A percentile compares a stretch with the other conserved stretches of the same genome.
Evolutionary conservation across 2,113 vertebrate species (phyloP).

Genomic region (Planiliza haematocheilus): DNA sequence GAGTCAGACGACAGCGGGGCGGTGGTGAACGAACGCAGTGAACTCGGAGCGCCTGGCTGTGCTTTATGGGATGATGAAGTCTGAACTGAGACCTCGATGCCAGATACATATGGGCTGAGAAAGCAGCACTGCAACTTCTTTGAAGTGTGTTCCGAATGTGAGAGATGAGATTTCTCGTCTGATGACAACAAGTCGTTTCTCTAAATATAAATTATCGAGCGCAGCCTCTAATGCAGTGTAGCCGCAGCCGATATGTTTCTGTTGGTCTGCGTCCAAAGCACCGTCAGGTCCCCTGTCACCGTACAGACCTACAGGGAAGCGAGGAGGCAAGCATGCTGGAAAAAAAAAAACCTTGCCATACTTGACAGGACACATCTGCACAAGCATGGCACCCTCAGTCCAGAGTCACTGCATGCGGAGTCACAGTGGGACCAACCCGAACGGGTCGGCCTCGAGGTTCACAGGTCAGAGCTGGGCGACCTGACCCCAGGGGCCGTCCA

Average conservation of each 20-base stretch:
- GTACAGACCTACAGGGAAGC: conserved; percentile 76
- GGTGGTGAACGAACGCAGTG: neutral
- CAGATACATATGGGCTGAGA: conserved; percentile 72
- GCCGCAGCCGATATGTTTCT: conserved; percentile 74
- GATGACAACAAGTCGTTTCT: too few species aligned
- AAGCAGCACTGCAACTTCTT: conserved; percentile 48
- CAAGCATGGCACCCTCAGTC: conserved; percentile 85
- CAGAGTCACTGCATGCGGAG: conserved; percentile 85
- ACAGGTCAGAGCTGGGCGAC: conserved; percentile 75
- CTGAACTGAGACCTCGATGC: conserved; percentile 36
- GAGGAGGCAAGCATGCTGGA: conserved; percentile 80
- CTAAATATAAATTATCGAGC: neutral
- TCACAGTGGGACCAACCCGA: conserved; percentile 79
- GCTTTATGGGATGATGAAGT: conserved; percentile 67
- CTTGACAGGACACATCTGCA: conserved; percentile 80
- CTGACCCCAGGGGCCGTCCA: conserved; percentile 73
- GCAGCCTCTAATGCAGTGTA: conserved; percentile 40
- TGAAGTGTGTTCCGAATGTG: neutral
- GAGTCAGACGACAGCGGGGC: conserved; percentile 76
- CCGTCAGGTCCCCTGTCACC: conserved; percentile 65
- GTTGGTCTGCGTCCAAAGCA: conserved; percentile 68
- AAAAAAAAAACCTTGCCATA: conserved; percentile 82
- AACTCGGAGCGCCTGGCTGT: conserved; percentile 70
- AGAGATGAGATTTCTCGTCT: conserved; percentile 5
- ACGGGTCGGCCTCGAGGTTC: conserved; percentile 67